Percentiles rank a stretch among this genome's conserved stretches.
phyloP scores from a whole-genome alignment of 2,797 vertebrate genomes.

The Oryzias dopingdopingensis region DNA sequence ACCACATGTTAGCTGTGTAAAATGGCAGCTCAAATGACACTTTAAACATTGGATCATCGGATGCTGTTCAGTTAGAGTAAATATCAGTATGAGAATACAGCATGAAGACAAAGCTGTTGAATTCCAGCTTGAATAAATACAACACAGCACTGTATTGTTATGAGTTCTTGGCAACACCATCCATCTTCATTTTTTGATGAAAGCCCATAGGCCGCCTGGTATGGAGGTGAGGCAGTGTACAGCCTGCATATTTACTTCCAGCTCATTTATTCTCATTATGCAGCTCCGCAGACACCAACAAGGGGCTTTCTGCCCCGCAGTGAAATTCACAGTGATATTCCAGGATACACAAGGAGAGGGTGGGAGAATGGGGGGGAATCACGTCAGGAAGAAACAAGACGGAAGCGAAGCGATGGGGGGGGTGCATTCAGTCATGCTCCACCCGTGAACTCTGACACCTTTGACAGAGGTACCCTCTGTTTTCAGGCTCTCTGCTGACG shows the following conservation, averaged over 20 bases:
- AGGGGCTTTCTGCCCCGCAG: constrained; percentile 74
- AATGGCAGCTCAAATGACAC: constrained; percentile 19
- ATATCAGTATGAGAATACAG: constrained; percentile 19
- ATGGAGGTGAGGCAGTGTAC: constrained; percentile 65
- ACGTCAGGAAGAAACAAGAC: constrained; percentile 55
- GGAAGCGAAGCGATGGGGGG: constrained; percentile 56
- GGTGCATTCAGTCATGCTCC: constrained; percentile 68
- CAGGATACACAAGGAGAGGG: constrained; percentile 46
- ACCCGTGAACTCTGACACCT: constrained; percentile 78
- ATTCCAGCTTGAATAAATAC: constrained; percentile 56
- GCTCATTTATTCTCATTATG: constrained; percentile 85
- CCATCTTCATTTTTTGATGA: constrained; percentile 75
- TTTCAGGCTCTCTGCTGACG: constrained; percentile 56
- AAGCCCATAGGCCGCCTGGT: constrained; percentile 68
- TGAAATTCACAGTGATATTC: constrained; percentile 73
- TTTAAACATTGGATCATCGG: constrained; percentile 17
- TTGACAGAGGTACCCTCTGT: constrained; percentile 77
- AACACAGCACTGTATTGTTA: constrained; percentile 58
- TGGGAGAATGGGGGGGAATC: constrained; percentile 13
- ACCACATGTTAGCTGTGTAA: constrained; percentile 29
- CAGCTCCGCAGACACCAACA: constrained; percentile 73
- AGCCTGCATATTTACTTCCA: constrained; percentile 81
- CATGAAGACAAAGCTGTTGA: constrained; percentile 30
- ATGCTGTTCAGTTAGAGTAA: constrained; percentile 16
- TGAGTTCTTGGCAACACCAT: constrained; percentile 60